A percentile compares a stretch with the other conserved stretches of the same genome.
Evolutionary conservation across 2,797 vertebrate species (phyloP).

Genomic region (Graptemys geographica): DNA sequence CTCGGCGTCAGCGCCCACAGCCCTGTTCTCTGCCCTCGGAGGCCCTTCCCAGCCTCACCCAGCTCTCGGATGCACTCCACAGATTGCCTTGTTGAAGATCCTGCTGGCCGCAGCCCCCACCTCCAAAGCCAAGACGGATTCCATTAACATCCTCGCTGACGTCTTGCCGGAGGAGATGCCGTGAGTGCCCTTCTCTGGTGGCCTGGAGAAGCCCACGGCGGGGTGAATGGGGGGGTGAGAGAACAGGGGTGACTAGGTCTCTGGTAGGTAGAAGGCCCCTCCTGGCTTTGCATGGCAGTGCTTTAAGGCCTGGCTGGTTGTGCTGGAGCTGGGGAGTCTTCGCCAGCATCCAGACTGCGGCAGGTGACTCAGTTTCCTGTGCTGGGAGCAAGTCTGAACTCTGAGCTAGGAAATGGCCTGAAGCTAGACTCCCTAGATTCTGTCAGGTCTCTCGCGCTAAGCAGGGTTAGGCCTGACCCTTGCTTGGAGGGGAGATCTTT

Average conservation of each 20-base stretch:
- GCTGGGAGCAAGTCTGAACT: not conserved
- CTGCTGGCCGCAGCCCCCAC: conserved; percentile 96
- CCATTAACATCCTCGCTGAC: conserved; percentile 98
- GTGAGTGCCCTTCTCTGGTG: conserved; percentile 83
- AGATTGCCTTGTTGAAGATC: conserved; percentile 98
- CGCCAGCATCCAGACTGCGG: not conserved
- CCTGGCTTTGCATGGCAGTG: not conserved
- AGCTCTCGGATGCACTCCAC: not conserved
- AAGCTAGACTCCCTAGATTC: not conserved
- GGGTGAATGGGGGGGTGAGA: not conserved
- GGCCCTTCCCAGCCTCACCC: not conserved
- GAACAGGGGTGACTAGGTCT: not conserved
- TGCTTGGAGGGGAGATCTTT: no score
- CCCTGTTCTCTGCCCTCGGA: not conserved
- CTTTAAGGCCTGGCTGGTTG: not conserved
- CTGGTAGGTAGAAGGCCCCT: not conserved
- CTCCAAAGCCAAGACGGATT: conserved; percentile 99
- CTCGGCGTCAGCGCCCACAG: not conserved
- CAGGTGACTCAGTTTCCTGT: not conserved
- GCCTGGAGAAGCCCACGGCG: not conserved
- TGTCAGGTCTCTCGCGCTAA: not conserved
- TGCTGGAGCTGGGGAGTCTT: not conserved
- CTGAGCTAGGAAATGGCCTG: not conserved
- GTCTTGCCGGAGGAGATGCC: conserved; percentile 99
- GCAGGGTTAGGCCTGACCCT: no score